phyloP scores from a whole-genome alignment of 1,140 invertebrate genomes.

The Parasteatoda tepidariorum region DNA sequence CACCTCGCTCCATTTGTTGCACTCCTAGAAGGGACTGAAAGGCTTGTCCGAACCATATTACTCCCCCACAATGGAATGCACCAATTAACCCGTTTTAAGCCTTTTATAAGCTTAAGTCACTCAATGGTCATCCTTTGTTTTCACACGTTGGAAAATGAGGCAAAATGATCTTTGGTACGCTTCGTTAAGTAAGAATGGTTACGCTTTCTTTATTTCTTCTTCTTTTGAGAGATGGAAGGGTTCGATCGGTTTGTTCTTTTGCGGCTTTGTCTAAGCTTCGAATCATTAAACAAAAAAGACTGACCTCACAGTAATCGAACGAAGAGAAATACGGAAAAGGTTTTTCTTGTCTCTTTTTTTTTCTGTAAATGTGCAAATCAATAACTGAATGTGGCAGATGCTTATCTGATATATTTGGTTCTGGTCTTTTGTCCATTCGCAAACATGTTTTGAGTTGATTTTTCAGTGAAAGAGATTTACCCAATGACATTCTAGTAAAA shows the following conservation, averaged over 20 bases:
- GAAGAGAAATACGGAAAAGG: neutral
- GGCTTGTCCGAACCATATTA: neutral
- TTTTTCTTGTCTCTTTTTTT: no score
- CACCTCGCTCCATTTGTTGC: conserved; percentile 16
- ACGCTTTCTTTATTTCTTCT: neutral
- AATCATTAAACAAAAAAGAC: conserved; percentile 30
- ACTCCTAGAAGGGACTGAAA: conserved; percentile 21
- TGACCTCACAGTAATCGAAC: conserved; percentile 7
- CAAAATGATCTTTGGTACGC: conserved; percentile 18
- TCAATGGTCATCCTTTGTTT: conserved; percentile 33
- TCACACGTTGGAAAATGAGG: conserved; percentile 9
- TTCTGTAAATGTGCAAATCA: no score
- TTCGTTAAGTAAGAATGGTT: conserved; percentile 36
- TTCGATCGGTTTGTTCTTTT: neutral
- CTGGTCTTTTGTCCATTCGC: no score
- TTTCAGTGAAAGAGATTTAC: no score
- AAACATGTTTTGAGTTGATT: no score
- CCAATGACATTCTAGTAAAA: no score
- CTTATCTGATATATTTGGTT: neutral
- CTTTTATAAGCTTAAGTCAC: conserved; percentile 18
- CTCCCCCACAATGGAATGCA: neutral
- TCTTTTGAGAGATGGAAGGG: neutral
- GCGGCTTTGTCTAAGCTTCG: conserved; percentile 6
- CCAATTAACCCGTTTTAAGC: conserved; percentile 18
- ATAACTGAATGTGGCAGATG: neutral